Evolutionary conservation across 2,797 vertebrate genomes (phyloP), one percentile per base, ranked within the genome.

Genomic region (Sebastes kiyomatsui): DNA sequence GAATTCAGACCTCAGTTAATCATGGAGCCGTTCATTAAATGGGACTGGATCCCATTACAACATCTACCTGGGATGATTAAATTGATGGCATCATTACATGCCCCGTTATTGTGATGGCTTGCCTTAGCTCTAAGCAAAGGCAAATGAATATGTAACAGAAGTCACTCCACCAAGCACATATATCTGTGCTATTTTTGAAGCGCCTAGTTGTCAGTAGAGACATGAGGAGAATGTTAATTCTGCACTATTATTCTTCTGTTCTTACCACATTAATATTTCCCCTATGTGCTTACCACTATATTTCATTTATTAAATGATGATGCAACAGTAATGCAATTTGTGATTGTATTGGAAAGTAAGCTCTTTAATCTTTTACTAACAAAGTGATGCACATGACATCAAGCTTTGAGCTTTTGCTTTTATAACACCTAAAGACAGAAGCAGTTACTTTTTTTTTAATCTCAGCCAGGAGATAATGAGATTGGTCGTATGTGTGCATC

Each of bases 31-130:
- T 54, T 23, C 49, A 68, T 74, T 83, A 75, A 75, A 76, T 22
- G 20, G 16, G 9, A 28, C 20, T 28, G 13, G 20, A n/a, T 85
- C 23, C 7, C 58, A 72, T 75, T 84, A 33, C 11, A 80, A 23
- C 20, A 56, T 72, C 62, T 61, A 71, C 11, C 52, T 42, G 16
- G 56, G 60, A 54, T 71, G 33, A 80, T 87, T 84, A 68, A 81
- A 56, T 38, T 80, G 77, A 83, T 67, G 30, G 28, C 54, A 58
- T 76, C 38, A 28, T 79, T 65, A 67, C 30, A 30, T 67, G 54
- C 62, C 14, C 20, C 4, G 35, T 78, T 75, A 76, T 42, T 52
- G 49, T 62, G 49, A 76, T 59, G 38, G 18, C 6, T 70, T 62
- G 32, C 30, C 61, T 27, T 20, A 5, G 61, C 46, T 75, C 25